Percentiles rank a stretch among this genome's conserved stretches.
phyloP scores from a whole-genome alignment of 2,797 vertebrate species.

The Threskiornis aethiopicus region DNA sequence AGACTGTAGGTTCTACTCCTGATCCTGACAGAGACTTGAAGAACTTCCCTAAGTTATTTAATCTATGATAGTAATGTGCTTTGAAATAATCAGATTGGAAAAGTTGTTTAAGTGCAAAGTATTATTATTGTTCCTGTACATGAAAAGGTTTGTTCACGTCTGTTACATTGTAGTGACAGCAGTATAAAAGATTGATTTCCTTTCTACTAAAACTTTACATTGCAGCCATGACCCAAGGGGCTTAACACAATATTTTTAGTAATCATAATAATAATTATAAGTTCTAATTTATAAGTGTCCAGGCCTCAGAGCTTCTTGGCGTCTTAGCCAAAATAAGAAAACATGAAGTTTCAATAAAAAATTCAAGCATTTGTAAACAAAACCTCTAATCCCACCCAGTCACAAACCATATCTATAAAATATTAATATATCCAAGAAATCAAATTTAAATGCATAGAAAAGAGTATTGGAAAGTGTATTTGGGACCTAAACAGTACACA shows the following conservation, averaged over 20 bases:
- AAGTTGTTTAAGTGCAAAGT: background rate
- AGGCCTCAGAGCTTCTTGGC: background rate
- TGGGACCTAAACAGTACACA: background rate
- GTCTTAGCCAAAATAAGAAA: constrained; percentile 11
- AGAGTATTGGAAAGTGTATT: background rate
- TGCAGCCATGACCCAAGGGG: background rate
- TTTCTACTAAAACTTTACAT: background rate
- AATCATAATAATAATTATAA: background rate
- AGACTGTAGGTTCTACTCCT: background rate
- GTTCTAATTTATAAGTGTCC: background rate
- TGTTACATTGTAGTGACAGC: background rate
- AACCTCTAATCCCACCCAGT: background rate
- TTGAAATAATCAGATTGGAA: background rate
- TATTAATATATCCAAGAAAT: background rate
- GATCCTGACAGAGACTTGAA: background rate
- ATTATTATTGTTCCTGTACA: background rate
- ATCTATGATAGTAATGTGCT: background rate
- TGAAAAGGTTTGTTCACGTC: background rate
- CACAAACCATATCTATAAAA: background rate
- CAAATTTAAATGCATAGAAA: background rate
- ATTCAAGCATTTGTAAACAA: background rate
- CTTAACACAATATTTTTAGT: constrained; percentile 7
- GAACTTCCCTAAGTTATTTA: background rate
- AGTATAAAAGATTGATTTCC: background rate
- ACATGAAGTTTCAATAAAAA: background rate